Evolutionary conservation across 1,140 invertebrate species (phyloP), one percentile per base, ranked within the genome.

Genomic region (Drosophila kurseongensis): DNA sequence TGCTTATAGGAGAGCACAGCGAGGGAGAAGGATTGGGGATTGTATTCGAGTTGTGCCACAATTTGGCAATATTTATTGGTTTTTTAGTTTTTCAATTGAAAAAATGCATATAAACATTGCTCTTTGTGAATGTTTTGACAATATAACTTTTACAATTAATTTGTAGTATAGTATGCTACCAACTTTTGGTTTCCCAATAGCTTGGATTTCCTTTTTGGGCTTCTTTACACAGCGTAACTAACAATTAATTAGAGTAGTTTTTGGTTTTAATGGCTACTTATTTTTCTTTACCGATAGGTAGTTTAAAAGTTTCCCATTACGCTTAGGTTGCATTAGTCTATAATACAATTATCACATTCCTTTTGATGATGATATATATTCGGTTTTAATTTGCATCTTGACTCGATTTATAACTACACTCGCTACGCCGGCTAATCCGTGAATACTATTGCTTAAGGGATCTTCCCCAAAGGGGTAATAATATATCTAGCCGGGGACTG

Each of bases 261-360:
- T 50, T 40, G 45, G 27, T 14, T 68, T 68, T 68, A 68, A 16
- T 57, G 41, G 63, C 16, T 72, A 62, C 51, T 52, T 51, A 66
- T 59, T 63, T 78, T 32, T 38, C 7, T 36, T 63, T 36, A 62
- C 50, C 59, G 38, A 35, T 32, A 41, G 50, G 27, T 68, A 52
- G 32, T 66, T 78, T 74, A 84, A 83, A 80, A 84, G 59, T 62
- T 65, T 63, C 42, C 27, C 47, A 47, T 83, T 80, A 80, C 68
- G 68, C 61, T 84, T 89, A 89, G 71, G 73, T 89, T 88, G 84
- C 77, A 83, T 84, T 80, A 89, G 55, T 80, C 78, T 89, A 89
- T 90, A 78, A 89, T 89, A 89, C 80, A 84, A 80, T 80, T 89
- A 89, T 89, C 84, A 89, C 84, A 89, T 90, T 90, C 84, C 74